phyloP scores from a whole-genome alignment of 2,113 vertebrate species.

The Cryptotis parvus region DNA sequence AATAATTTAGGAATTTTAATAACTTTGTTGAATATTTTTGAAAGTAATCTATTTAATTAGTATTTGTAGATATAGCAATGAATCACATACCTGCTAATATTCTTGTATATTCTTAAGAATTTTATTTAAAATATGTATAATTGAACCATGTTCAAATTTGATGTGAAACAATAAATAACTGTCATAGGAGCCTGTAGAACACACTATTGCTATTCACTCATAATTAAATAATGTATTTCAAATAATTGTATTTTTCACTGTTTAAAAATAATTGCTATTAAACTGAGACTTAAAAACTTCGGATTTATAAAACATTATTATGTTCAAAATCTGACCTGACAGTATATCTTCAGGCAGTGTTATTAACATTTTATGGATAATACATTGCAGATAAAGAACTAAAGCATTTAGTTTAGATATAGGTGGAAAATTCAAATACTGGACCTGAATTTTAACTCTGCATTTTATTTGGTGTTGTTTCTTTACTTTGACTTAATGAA shows the following conservation, averaged over 20 bases:
- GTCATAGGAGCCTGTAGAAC: neutral
- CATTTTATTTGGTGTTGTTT: neutral
- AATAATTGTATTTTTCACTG: slow-evolving; percentile 37
- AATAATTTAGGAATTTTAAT: slow-evolving; percentile 26
- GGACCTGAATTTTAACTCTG: neutral
- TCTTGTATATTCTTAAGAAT: slow-evolving; percentile 10
- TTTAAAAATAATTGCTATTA: neutral
- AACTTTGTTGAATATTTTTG: slow-evolving; percentile 47
- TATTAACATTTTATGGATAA: neutral
- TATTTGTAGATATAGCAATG: neutral
- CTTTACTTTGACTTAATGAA: neutral
- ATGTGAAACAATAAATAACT: slow-evolving; percentile 11
- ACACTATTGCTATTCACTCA: neutral
- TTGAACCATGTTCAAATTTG: neutral
- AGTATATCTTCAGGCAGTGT: neutral
- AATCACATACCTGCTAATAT: slow-evolving; percentile 19
- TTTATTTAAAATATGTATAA: slow-evolving; percentile 20
- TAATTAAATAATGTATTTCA: neutral
- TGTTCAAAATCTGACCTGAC: neutral
- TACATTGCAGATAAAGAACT: neutral
- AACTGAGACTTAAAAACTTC: slow-evolving; percentile 26
- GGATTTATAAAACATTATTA: neutral
- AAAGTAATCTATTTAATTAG: neutral
- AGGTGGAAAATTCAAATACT: neutral
- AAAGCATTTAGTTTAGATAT: neutral